Percentiles rank a stretch among this genome's conserved stretches.
Conservation (phyloP, 2,113 vertebrate species). For the Paratilapia polleni region DNA sequence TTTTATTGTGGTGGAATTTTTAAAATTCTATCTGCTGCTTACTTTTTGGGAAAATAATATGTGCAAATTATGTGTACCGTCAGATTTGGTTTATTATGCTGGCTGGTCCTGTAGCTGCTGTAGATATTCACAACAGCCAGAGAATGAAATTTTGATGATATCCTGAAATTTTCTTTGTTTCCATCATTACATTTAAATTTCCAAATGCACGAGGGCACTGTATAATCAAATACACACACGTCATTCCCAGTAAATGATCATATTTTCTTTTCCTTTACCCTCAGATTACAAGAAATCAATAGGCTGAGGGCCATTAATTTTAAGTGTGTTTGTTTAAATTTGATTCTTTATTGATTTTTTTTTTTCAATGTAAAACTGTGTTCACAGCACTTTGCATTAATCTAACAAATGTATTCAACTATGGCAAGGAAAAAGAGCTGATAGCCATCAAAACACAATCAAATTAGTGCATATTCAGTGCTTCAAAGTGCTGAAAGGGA, state of each 20-base stretch:
- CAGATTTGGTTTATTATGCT: neutral
- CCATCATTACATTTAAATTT: neutral
- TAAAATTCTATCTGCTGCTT: constrained; percentile 1
- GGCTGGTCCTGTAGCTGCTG: neutral
- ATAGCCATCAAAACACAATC: neutral
- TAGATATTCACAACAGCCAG: neutral
- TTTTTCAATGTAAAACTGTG: neutral
- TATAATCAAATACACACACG: neutral
- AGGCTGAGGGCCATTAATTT: neutral
- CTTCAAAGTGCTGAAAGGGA: neutral
- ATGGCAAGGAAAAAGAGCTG: neutral
- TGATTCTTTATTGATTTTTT: neutral
- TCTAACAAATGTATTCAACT: neutral
- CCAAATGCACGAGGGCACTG: neutral
- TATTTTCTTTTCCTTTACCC: neutral
- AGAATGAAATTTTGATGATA: neutral
- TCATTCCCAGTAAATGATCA: neutral
- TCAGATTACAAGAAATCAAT: neutral
- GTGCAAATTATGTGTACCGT: neutral
- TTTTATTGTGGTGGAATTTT: neutral
- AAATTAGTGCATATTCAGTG: neutral
- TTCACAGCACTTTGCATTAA: neutral
- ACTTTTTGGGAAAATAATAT: neutral
- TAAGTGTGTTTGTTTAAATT: neutral
- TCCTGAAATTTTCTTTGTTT: neutral